Percentiles rank a stretch among this genome's conserved stretches.
Conservation (phyloP, 2,113 vertebrate species). For the Thymallus thymallus region DNA sequence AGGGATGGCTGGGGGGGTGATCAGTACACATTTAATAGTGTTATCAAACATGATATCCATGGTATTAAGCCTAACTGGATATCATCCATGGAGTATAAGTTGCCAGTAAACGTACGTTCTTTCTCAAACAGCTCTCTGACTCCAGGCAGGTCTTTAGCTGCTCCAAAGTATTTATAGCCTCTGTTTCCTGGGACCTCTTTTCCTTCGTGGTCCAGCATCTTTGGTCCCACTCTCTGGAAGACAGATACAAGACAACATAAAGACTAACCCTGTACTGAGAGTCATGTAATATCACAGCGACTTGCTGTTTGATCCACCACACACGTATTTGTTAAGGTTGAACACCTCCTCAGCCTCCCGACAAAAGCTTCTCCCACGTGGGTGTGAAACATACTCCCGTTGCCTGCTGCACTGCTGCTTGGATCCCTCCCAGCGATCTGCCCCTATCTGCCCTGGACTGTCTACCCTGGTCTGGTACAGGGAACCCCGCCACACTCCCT, state of each 20-base stretch:
- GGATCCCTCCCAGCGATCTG: too few relatives aligned
- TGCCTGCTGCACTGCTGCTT: too few relatives aligned
- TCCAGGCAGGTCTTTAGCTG: constrained; percentile 93
- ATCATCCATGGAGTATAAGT: background rate
- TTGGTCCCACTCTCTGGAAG: constrained; percentile 85
- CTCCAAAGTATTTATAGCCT: constrained; percentile 97
- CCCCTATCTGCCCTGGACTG: too few relatives aligned
- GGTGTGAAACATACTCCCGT: too few relatives aligned
- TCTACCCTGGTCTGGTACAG: too few relatives aligned
- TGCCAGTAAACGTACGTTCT: constrained; percentile 82
- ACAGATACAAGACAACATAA: constrained; percentile 15
- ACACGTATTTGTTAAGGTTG: too few relatives aligned
- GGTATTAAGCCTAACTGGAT: too few relatives aligned
- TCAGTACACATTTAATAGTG: background rate
- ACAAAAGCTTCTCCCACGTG: too few relatives aligned
- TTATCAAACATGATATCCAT: background rate
- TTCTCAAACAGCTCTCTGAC: constrained; percentile 95
- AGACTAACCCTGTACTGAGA: background rate
- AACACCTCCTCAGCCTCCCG: too few relatives aligned
- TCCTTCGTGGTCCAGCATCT: constrained; percentile 96
- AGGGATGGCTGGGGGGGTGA: constrained; percentile 74
- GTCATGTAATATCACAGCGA: background rate
- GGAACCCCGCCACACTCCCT: too few relatives aligned
- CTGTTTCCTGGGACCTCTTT: constrained; percentile 96
- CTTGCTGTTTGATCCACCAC: too few relatives aligned